Conservation (phyloP, 1,140 invertebrate species). For the Planococcus citri region DNA sequence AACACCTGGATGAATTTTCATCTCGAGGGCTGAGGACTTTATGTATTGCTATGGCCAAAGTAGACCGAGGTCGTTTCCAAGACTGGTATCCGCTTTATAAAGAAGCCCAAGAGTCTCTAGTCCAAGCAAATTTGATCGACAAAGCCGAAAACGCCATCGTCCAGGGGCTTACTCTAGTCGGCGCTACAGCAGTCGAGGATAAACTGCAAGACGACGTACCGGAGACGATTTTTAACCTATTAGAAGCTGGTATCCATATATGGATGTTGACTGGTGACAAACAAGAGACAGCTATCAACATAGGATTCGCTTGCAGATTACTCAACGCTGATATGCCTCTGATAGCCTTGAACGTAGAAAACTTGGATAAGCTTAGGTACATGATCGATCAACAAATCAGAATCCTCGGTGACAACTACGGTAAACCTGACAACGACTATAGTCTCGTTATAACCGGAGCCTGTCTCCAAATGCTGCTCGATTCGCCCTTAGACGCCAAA, state of each 20-base stretch:
- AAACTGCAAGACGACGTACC: conserved; percentile 54
- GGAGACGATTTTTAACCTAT: conserved; percentile 22
- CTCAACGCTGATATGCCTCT: conserved; percentile 64
- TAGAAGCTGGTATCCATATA: conserved; percentile 20
- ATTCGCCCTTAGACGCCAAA: conserved; percentile 45
- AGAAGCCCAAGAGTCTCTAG: conserved; percentile 24
- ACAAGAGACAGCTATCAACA: conserved; percentile 81
- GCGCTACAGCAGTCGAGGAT: conserved; percentile 74
- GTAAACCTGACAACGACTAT: background rate
- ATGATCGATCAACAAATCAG: background rate
- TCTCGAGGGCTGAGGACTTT: conserved; percentile 15
- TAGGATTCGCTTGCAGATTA: conserved; percentile 87
- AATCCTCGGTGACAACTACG: background rate
- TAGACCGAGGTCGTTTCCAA: background rate
- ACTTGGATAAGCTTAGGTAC: background rate
- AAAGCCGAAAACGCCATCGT: conserved; percentile 37
- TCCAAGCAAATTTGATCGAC: background rate
- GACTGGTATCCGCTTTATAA: conserved; percentile 26
- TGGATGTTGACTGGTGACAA: conserved; percentile 25
- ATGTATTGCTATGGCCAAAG: conserved; percentile 11
- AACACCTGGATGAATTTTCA: conserved; percentile 22
- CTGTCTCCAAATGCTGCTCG: background rate
- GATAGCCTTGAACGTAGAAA: conserved; percentile 31
- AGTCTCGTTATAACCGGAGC: background rate
- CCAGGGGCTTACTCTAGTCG: conserved; percentile 49